phyloP scores from a whole-genome alignment of 2,797 vertebrate genomes.

The Arnoldichthys spilopterus region DNA sequence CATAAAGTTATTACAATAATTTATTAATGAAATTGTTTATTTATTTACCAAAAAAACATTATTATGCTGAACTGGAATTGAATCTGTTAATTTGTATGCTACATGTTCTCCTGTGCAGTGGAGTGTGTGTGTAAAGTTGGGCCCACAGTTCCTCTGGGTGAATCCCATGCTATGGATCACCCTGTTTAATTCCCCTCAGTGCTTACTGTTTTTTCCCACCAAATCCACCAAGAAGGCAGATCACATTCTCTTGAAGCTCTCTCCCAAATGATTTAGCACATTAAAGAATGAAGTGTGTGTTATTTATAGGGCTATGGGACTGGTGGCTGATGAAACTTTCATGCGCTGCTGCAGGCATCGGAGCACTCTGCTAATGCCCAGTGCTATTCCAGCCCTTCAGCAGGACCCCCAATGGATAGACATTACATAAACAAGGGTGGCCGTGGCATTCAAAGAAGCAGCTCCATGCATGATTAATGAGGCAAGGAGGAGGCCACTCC shows the following conservation, averaged over 20 bases:
- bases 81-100: background rate
- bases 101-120: background rate
- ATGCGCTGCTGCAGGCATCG: slow-evolving; percentile 37
- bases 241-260: slow-evolving; percentile 5
- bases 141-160: background rate
- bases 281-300: slow-evolving; percentile 44
- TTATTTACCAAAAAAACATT: too few relatives aligned
- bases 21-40: too few relatives aligned
- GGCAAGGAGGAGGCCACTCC: background rate
- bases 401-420: slow-evolving; percentile 13
- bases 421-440: slow-evolving; percentile 36
- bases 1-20: too few relatives aligned
- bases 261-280: slow-evolving; percentile 32
- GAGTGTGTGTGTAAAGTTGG: background rate
- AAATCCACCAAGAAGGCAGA: slow-evolving; percentile 6
- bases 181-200: background rate
- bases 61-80: too few relatives aligned
- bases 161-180: slow-evolving; percentile 6
- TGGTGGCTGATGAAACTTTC: slow-evolving; percentile 52
- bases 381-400: slow-evolving; percentile 34
- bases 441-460: slow-evolving; percentile 2
- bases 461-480: slow-evolving; percentile 33
- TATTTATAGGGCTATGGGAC: slow-evolving; percentile 49
- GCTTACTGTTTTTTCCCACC: slow-evolving; percentile 11
- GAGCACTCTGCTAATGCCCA: slow-evolving; percentile 35